Percentiles rank a stretch among this genome's conserved stretches.
These are phyloP conservation scores for Sweltsa coloradensis DNA, from an alignment of 1,140 invertebrate genomes.

Conservation along the genomic window DNA sequence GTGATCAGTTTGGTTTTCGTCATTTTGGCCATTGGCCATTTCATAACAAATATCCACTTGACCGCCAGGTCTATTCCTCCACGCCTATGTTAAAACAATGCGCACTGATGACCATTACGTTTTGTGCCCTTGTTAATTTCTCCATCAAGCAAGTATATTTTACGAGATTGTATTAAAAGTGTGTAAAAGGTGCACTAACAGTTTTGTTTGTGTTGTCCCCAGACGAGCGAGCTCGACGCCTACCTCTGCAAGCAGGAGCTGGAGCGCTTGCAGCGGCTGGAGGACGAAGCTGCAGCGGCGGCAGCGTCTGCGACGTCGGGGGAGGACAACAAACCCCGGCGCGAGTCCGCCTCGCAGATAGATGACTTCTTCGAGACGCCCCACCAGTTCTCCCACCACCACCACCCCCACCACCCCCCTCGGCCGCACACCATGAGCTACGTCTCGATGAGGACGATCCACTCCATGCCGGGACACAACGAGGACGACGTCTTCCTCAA, in stretches of 20 bases:
- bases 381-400: conserved; percentile 12
- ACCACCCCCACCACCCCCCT: conserved; percentile 16
- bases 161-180: too few relatives aligned
- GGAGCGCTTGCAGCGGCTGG: conserved; percentile 37
- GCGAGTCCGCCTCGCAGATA: conserved; percentile 47
- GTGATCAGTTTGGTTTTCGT: too few relatives aligned
- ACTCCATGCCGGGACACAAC: conserved; percentile 30
- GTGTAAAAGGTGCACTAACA: too few relatives aligned
- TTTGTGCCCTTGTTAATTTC: too few relatives aligned
- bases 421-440: conserved; percentile 32
- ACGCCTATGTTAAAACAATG: too few relatives aligned
- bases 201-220: too few relatives aligned
- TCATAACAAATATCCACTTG: too few relatives aligned
- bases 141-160: too few relatives aligned
- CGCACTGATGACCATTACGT: too few relatives aligned
- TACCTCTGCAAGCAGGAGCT: conserved; percentile 44
- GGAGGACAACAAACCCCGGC: conserved; percentile 37
- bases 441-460: conserved; percentile 36
- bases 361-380: conserved; percentile 54
- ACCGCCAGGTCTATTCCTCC: too few relatives aligned
- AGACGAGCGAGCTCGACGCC: conserved; percentile 47
- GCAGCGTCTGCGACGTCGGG: conserved; percentile 15
- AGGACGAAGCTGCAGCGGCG: conserved; percentile 32
- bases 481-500: conserved; percentile 73
- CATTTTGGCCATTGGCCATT: too few relatives aligned